These are phyloP conservation scores for Ceraclea dissimilis DNA, from an alignment of 2,888 invertebrate genomes.

Conservation along the genomic window DNA sequence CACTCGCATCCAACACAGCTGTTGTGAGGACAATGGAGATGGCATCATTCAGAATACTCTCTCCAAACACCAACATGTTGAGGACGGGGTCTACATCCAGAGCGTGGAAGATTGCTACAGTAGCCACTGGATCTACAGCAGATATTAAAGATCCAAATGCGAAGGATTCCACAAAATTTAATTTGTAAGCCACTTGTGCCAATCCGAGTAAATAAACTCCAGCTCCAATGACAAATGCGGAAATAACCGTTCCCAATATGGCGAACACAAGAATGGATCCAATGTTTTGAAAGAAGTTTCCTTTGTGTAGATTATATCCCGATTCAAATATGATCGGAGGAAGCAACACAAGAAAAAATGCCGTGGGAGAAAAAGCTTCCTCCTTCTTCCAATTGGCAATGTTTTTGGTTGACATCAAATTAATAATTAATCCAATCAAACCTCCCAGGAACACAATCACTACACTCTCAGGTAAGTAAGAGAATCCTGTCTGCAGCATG, in stretches of 20 bases:
- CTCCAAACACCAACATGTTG: conserved; percentile 98
- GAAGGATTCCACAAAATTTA: conserved; percentile 95
- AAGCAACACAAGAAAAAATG: conserved; percentile 91
- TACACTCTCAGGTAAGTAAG: conserved; percentile 95
- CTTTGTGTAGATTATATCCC: conserved; percentile 97
- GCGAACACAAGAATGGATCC: conserved; percentile 98
- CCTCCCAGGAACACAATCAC: conserved; percentile 95
- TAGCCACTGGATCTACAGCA: conserved; percentile 98
- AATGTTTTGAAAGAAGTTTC: conserved; percentile 93
- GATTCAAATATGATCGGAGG: conserved; percentile 99
- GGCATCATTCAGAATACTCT: conserved; percentile 94
- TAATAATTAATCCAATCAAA: conserved; percentile 83
- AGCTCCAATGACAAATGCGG: conserved; percentile 93
- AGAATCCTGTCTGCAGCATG: conserved; percentile 91
- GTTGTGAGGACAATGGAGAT: conserved; percentile 97
- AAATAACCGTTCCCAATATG: conserved; percentile 93
- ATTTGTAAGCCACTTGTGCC: conserved; percentile 82
- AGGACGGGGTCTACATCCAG: conserved; percentile 94
- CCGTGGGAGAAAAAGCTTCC: conserved; percentile 96
- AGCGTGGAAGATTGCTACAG: conserved; percentile 97
- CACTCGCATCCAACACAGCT: conserved; percentile 65
- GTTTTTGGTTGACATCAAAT: conserved; percentile 80
- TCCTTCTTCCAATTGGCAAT: conserved; percentile 95
- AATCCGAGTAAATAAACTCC: conserved; percentile 91
- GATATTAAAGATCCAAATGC: conserved; percentile 98